phyloP scores from a whole-genome alignment of 1,140 invertebrate species.

The Caenorhabditis tropicalis region DNA sequence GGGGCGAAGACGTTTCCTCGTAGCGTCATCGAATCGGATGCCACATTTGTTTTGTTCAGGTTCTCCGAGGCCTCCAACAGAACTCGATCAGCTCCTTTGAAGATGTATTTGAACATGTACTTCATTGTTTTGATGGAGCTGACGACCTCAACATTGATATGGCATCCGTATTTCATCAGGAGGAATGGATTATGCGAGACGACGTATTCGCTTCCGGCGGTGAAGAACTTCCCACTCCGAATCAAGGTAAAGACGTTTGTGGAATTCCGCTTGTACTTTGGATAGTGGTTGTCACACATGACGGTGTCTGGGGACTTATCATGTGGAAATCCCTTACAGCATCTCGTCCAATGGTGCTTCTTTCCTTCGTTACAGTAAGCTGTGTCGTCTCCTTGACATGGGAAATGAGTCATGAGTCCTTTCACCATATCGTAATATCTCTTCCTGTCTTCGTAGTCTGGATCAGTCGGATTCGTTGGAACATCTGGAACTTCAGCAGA shows the following conservation, averaged over 20 bases:
- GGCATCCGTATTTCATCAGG: neutral
- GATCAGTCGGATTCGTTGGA: neutral
- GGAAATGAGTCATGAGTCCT: neutral
- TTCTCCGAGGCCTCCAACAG: neutral
- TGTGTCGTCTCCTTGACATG: neutral
- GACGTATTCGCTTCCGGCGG: neutral
- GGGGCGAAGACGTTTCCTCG: neutral
- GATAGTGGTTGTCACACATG: neutral
- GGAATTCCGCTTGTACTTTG: neutral
- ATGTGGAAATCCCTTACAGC: neutral
- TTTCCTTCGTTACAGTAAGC: neutral
- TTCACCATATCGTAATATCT: neutral
- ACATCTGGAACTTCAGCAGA: neutral
- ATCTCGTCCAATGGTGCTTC: neutral
- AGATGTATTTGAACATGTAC: neutral
- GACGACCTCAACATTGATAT: neutral
- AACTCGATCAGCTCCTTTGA: neutral
- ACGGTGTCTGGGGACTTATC: neutral
- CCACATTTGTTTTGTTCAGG: neutral
- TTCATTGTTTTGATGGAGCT: neutral
- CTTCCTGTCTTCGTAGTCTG: neutral
- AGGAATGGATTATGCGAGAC: neutral
- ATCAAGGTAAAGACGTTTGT: no score
- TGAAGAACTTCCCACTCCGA: neutral
- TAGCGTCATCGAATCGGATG: neutral